These are phyloP conservation scores for Tragelaphus scriptus DNA, from an alignment of 2,113 vertebrate genomes.

Conservation along the genomic window DNA sequence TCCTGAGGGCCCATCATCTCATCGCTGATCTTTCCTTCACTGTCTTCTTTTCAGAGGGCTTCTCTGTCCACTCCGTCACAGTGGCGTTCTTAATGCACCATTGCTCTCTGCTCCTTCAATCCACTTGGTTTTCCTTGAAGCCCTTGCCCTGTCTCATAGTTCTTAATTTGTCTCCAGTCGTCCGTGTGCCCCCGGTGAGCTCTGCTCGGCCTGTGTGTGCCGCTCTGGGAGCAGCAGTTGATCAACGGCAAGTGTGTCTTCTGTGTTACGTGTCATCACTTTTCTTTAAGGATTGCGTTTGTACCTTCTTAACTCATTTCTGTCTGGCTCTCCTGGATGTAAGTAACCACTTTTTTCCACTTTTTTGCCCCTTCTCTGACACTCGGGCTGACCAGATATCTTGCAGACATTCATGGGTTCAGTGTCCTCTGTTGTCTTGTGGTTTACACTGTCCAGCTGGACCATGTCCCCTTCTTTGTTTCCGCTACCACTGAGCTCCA, in stretches of 20 bases:
- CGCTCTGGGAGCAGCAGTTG: no score
- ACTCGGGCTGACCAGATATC: neutral
- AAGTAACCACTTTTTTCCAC: neutral
- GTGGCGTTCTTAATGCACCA: neutral
- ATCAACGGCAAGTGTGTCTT: neutral
- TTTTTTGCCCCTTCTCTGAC: neutral
- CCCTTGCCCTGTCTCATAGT: no score
- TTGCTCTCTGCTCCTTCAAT: neutral
- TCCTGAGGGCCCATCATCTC: accelerated
- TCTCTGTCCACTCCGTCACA: neutral
- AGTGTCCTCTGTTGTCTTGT: neutral
- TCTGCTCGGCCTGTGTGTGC: neutral
- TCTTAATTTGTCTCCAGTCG: neutral
- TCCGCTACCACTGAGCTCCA: neutral
- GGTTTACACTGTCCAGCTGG: neutral
- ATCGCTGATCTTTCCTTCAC: neutral
- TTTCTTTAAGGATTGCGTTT: neutral
- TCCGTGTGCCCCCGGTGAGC: neutral
- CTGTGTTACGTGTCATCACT: accelerated
- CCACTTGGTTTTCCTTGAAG: neutral
- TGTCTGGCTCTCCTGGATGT: neutral
- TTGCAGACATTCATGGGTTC: neutral
- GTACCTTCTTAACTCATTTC: neutral
- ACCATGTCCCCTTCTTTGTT: neutral
- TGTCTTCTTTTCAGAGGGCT: neutral